A percentile compares a stretch with the other conserved stretches of the same genome.
phyloP scores from a whole-genome alignment of 2,113 vertebrate genomes.

The Castor canadensis region DNA sequence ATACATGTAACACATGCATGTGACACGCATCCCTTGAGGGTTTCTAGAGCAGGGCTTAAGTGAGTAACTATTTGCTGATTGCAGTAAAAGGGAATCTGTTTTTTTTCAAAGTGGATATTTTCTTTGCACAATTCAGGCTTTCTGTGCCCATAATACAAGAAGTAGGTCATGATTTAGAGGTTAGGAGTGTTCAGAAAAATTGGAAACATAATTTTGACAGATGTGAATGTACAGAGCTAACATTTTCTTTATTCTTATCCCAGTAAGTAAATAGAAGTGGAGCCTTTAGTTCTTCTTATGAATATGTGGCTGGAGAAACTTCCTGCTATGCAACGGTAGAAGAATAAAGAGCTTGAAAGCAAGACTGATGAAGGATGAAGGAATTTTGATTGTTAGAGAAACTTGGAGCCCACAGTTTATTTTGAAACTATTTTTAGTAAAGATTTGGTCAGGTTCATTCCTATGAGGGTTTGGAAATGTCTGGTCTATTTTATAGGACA shows the following conservation, averaged over 20 bases:
- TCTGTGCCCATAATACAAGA: neutral
- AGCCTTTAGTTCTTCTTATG: slow-evolving; percentile 35
- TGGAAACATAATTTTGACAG: slow-evolving; percentile 49
- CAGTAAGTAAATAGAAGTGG: neutral
- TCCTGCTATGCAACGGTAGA: neutral
- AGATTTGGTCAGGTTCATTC: slow-evolving; percentile 76
- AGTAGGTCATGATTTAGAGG: neutral
- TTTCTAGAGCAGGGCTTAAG: neutral
- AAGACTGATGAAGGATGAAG: slow-evolving; percentile 58
- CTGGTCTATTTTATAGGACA: slow-evolving; percentile 76
- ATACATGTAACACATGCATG: neutral
- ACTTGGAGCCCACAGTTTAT: slow-evolving; percentile 72
- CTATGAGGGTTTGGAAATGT: slow-evolving; percentile 74
- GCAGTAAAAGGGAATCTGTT: neutral
- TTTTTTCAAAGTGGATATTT: slow-evolving; percentile 23
- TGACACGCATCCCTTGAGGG: neutral
- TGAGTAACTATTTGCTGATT: slow-evolving; percentile 40
- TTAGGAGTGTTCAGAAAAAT: neutral
- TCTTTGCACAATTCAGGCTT: slow-evolving; percentile 22
- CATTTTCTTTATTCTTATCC: neutral
- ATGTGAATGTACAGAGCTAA: slow-evolving; percentile 13
- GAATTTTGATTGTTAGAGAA: slow-evolving; percentile 77
- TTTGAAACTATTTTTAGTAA: slow-evolving; percentile 79
- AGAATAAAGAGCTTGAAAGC: slow-evolving; percentile 22
- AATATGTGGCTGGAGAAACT: slow-evolving; percentile 17